Evolutionary conservation across 2,888 invertebrate genomes (phyloP).

Genomic region (Xestia rhomboidea): DNA sequence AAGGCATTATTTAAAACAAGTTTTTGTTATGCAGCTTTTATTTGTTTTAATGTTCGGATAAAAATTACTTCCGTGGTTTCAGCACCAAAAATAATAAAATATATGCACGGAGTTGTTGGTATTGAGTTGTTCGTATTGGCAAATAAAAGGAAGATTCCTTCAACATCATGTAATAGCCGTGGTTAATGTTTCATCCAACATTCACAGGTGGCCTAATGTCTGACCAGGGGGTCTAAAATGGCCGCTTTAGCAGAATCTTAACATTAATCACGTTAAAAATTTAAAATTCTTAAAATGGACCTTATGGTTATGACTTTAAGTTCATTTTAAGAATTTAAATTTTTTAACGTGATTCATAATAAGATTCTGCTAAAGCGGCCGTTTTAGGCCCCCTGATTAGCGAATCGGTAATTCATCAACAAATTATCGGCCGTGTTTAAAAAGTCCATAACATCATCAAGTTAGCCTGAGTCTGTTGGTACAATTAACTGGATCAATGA

Average conservation of each 20-base stretch:
- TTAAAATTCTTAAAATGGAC: too few species aligned
- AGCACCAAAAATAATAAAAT: conserved; percentile 20
- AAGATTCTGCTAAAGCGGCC: too few species aligned
- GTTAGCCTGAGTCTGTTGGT: conserved; percentile 30
- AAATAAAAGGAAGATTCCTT: conserved; percentile 33
- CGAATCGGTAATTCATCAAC: not conserved
- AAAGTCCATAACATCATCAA: conserved; percentile 8
- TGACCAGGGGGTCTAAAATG: too few species aligned
- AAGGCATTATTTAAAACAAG: conserved; percentile 24
- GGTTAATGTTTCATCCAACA: not conserved
- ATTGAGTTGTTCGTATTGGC: conserved; percentile 21
- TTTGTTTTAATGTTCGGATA: conserved; percentile 24
- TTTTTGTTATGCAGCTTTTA: conserved; percentile 15
- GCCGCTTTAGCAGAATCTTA: too few species aligned
- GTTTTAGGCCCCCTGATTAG: too few species aligned
- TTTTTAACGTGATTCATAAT: too few species aligned
- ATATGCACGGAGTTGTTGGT: not conserved
- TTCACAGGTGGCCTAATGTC: not conserved
- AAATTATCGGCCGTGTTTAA: not conserved
- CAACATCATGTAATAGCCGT: conserved; percentile 10
- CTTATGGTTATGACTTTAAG: too few species aligned
- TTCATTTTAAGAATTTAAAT: too few species aligned
- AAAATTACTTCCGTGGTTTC: conserved; percentile 45
- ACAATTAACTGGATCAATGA: conserved; percentile 68
- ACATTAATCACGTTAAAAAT: too few species aligned